Conservation (phyloP, 2,797 vertebrate genomes). For the Myotis myotis region DNA sequence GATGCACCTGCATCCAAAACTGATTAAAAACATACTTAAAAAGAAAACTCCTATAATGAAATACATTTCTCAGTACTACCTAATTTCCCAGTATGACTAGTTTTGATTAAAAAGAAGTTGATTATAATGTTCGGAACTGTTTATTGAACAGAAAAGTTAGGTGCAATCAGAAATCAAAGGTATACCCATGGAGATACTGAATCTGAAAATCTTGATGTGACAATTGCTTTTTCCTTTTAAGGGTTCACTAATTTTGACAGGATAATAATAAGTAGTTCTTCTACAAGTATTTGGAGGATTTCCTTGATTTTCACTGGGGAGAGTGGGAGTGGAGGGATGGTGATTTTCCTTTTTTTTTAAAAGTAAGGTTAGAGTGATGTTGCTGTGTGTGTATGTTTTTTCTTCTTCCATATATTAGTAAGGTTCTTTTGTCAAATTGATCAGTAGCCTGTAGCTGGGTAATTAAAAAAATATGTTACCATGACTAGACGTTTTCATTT, state of each 20-base stretch:
- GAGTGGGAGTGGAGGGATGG: background rate
- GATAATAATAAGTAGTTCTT: background rate
- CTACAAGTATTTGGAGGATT: background rate
- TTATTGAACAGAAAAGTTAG: slow-evolving; percentile 49
- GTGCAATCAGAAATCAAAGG: slow-evolving; percentile 59
- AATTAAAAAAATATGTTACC: background rate
- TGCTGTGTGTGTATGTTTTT: background rate
- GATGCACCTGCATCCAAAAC: slow-evolving; percentile 65
- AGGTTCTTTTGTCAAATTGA: background rate
- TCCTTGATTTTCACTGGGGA: background rate
- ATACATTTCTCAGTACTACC: background rate
- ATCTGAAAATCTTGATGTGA: slow-evolving; percentile 37
- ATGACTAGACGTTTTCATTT: background rate
- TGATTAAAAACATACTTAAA: slow-evolving; percentile 59
- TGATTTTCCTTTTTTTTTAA: background rate
- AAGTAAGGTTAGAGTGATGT: background rate
- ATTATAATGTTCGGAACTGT: slow-evolving; percentile 64
- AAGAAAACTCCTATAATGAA: slow-evolving; percentile 66
- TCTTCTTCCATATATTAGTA: background rate
- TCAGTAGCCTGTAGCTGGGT: background rate
- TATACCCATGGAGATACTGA: background rate
- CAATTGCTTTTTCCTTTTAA: slow-evolving; percentile 47
- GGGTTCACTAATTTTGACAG: slow-evolving; percentile 20
- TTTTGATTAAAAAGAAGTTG: slow-evolving; percentile 75
- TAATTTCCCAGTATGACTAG: slow-evolving; percentile 63